Evolutionary conservation across 2,888 invertebrate genomes (phyloP).

Genomic region (Netelia virgata): DNA sequence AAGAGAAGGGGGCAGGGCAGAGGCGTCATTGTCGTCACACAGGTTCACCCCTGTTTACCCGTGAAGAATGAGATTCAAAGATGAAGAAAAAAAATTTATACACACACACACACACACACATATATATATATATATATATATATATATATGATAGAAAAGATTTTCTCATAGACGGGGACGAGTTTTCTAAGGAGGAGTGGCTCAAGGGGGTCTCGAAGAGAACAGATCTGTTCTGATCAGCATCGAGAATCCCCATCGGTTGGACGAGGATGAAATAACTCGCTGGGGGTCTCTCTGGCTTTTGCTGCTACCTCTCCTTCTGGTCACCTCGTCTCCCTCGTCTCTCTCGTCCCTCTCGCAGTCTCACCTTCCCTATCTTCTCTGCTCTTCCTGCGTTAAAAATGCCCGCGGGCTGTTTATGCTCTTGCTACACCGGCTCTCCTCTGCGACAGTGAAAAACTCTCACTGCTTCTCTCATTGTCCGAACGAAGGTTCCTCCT

Average conservation of each 20-base stretch:
- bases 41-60: conserved; percentile 83
- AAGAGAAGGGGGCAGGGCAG: conserved; percentile 52
- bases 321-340: conserved; percentile 61
- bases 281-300: conserved; percentile 80
- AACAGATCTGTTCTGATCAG: conserved; percentile 75
- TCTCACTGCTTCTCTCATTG: conserved; percentile 72
- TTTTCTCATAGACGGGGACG: conserved; percentile 69
- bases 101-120: conserved; percentile 45
- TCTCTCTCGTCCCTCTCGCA: conserved; percentile 45
- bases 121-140: neutral
- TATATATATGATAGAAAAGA: conserved; percentile 31
- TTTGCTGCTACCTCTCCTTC: conserved; percentile 61
- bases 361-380: conserved; percentile 33
- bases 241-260: conserved; percentile 21
- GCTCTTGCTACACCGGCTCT: conserved; percentile 76
- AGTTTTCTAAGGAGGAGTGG: conserved; percentile 65
- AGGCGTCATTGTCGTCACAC: conserved; percentile 81
- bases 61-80: conserved; percentile 75
- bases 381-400: conserved; percentile 26
- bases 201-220: conserved; percentile 69
- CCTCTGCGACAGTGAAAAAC: conserved; percentile 79
- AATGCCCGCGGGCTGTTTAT: conserved; percentile 73
- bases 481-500: conserved; percentile 62
- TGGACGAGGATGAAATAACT: conserved; percentile 69
- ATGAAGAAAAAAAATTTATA: conserved; percentile 44